These are phyloP conservation scores for Metopia argyrocephala DNA, from an alignment of 2,888 invertebrate genomes.

Conservation along the genomic window DNA sequence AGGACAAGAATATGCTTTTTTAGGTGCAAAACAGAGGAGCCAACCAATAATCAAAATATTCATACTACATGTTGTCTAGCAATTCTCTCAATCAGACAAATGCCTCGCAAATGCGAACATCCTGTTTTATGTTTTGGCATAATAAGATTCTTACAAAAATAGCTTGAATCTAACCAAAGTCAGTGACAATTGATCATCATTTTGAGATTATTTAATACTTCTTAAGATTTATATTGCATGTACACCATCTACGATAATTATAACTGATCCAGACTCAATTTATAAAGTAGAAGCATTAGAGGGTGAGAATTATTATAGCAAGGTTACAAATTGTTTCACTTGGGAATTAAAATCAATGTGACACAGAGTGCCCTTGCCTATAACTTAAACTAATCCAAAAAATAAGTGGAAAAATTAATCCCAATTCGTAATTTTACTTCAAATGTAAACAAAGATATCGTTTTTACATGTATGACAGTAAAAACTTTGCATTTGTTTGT, in stretches of 20 bases:
- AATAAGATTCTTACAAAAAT: conserved; percentile 71
- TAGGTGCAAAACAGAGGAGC: conserved; percentile 41
- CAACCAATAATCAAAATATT: neutral
- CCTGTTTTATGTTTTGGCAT: conserved; percentile 64
- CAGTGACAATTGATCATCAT: conserved; percentile 75
- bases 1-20: conserved; percentile 65
- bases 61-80: neutral
- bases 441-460: conserved; percentile 62
- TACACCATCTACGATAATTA: too few relatives aligned
- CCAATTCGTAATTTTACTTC: neutral
- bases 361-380: conserved; percentile 68
- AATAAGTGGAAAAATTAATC: neutral
- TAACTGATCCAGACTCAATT: too few relatives aligned
- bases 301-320: conserved; percentile 56
- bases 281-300: conserved; percentile 26
- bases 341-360: conserved; percentile 63
- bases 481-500: conserved; percentile 64
- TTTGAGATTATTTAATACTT: conserved; percentile 5
- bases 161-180: conserved; percentile 72
- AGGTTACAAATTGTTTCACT: conserved; percentile 65
- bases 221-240: neutral
- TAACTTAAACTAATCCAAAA: neutral
- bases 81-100: conserved; percentile 73
- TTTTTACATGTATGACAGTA: conserved; percentile 12
- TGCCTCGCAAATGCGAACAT: conserved; percentile 78